Evolutionary conservation across 2,797 vertebrate species (phyloP), one percentile per base, ranked within the genome.

Genomic region (Philypnodon macrostomus): DNA sequence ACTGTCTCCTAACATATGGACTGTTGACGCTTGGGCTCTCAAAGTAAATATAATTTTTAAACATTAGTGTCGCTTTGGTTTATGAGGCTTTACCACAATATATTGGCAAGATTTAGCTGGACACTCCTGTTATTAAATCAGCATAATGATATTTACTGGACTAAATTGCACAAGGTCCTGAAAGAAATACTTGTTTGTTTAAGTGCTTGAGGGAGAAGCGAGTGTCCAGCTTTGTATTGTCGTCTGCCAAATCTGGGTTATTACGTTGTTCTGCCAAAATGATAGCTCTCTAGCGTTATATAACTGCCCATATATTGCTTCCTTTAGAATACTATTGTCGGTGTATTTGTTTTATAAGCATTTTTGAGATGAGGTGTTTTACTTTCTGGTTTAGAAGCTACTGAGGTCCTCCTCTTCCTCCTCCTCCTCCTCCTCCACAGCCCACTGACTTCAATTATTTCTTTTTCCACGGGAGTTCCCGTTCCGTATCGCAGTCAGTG

Each of bases 21-120:
- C 23, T 24, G 21, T 29, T 21, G 41, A 10, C 11, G 3, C 8
- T 30, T n/a, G 9, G 3, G 13, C n/a, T 26, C 6, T 26, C n/a
- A 14, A 40, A 40, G 21, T n/a, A 10, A 39, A 39, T 30, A 32
- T 40, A n/a, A 53, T 29, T 40, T 8, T 15, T 17, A 9, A 42
- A 24, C 17, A 26, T 49, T n/a, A 39, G 13, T 45, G 45, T 53
- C 45, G 27, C 42, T 34, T 37, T 26, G 30, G 32, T 9, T 42
- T 12, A 50, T 27, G 49, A 36, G 4, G 23, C 35, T 51, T 16
- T 23, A 41, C 19, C 19, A 5, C 1, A 26, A 45, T 27, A 40
- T 39, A 32, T 31, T 49, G 14, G 13, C 16, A 2, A 12, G 37
- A 48, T 27, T 21, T 24, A 21, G 38, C 11, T 23, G 11, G 8